Percentiles rank a stretch among this genome's conserved stretches.
These are phyloP conservation scores for Abrostola tripartita DNA, from an alignment of 2,888 invertebrate genomes.

Conservation along the genomic window DNA sequence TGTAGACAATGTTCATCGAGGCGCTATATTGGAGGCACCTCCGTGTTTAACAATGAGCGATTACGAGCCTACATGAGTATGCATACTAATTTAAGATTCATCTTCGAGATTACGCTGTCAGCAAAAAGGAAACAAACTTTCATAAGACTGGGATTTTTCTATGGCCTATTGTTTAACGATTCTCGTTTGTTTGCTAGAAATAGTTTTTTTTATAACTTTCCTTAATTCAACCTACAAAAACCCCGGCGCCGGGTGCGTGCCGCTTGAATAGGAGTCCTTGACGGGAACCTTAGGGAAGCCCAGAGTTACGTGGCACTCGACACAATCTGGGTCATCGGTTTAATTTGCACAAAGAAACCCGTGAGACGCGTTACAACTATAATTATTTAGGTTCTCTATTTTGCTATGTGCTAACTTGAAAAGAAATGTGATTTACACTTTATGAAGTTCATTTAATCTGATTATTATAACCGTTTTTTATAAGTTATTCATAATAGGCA, in stretches of 20 bases:
- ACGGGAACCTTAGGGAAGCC: slow-evolving; percentile 80
- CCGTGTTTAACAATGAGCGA: too few species aligned
- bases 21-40: too few species aligned
- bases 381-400: slow-evolving; percentile 11
- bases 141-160: slow-evolving; percentile 8
- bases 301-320: slow-evolving; percentile 67
- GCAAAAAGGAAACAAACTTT: not conserved
- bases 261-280: slow-evolving; percentile 72
- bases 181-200: slow-evolving; percentile 9
- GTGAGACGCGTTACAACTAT: slow-evolving; percentile 54
- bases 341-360: slow-evolving; percentile 65
- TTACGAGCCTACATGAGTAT: too few species aligned
- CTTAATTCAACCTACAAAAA: slow-evolving; percentile 38
- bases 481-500: too few species aligned
- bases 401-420: not conserved
- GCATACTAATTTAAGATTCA: too few species aligned
- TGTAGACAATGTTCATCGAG: too few species aligned
- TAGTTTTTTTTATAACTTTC: slow-evolving; percentile 17
- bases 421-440: too few species aligned
- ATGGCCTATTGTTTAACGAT: slow-evolving; percentile 3
- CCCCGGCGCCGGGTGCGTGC: slow-evolving; percentile 29
- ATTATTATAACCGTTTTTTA: too few species aligned
- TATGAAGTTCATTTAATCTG: too few species aligned
- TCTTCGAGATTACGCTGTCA: too few species aligned
- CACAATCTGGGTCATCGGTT: slow-evolving; percentile 79